phyloP scores from a whole-genome alignment of 2,113 vertebrate genomes.

The Podiceps cristatus region DNA sequence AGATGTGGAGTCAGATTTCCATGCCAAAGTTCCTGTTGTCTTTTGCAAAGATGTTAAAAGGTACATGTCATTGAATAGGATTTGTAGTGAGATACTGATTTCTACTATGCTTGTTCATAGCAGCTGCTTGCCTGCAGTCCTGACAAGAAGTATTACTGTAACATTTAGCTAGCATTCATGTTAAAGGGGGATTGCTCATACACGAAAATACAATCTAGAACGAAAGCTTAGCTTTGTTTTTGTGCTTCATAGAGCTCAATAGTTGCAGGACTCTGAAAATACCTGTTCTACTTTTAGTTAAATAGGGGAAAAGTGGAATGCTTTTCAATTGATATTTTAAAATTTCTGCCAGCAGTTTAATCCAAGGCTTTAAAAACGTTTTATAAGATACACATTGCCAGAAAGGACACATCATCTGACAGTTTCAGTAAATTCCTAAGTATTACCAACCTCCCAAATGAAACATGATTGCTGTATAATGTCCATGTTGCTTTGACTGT shows the following conservation, averaged over 20 bases:
- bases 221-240: not conserved
- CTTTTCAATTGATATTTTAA: not conserved
- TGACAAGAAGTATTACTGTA: not conserved
- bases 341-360: not conserved
- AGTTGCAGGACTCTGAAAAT: not conserved
- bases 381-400: not conserved
- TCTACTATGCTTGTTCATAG: not conserved
- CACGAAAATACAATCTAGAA: not conserved
- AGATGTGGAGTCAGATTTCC: constrained; percentile 98
- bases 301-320: not conserved
- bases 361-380: not conserved
- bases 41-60: constrained; percentile 91
- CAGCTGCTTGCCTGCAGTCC: not conserved
- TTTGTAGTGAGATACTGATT: not conserved
- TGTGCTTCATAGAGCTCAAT: not conserved
- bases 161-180: not conserved
- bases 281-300: not conserved
- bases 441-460: not conserved
- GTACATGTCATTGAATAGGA: constrained; percentile 71
- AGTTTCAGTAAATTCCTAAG: not conserved
- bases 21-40: constrained; percentile 97
- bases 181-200: not conserved
- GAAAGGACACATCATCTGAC: not conserved
- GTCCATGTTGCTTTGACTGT: not conserved
- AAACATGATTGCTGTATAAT: not conserved